Evolutionary conservation across 2,888 invertebrate genomes (phyloP).

Genomic region (Lepidonotus clava): DNA sequence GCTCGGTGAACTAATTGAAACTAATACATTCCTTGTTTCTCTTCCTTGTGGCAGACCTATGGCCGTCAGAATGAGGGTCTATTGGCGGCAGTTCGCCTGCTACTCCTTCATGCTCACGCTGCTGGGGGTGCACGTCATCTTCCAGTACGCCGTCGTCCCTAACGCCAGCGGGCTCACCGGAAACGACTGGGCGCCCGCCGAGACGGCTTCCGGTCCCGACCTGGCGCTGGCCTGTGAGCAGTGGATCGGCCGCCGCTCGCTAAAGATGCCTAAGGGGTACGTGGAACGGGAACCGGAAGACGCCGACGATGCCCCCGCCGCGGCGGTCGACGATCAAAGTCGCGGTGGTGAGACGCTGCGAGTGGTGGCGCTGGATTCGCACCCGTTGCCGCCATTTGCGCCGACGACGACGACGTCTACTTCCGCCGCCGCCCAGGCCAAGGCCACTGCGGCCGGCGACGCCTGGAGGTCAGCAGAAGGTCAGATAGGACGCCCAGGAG

Average conservation of each 20-base stretch:
- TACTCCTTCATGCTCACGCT: conserved; percentile 54
- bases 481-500: neutral
- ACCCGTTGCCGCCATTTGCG: neutral
- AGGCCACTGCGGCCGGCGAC: neutral
- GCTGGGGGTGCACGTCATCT: conserved; percentile 31
- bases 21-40: too few relatives aligned
- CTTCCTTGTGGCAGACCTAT: too few relatives aligned
- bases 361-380: neutral
- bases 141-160: conserved; percentile 50
- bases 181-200: conserved; percentile 37
- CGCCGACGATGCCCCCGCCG: too few relatives aligned
- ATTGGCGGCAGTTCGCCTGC: conserved; percentile 54
- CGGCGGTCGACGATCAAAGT: too few relatives aligned
- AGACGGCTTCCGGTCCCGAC: conserved; percentile 8
- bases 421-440: neutral
- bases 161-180: conserved; percentile 17
- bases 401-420: neutral
- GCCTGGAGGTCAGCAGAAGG: neutral
- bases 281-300: conserved; percentile 1
- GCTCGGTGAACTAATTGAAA: too few relatives aligned
- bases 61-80: conserved; percentile 23
- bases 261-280: conserved; percentile 22
- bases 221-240: conserved; percentile 47
- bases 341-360: neutral
- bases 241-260: conserved; percentile 38